Conservation (phyloP, 2,888 invertebrate species). For the Ectobius pallidus region DNA sequence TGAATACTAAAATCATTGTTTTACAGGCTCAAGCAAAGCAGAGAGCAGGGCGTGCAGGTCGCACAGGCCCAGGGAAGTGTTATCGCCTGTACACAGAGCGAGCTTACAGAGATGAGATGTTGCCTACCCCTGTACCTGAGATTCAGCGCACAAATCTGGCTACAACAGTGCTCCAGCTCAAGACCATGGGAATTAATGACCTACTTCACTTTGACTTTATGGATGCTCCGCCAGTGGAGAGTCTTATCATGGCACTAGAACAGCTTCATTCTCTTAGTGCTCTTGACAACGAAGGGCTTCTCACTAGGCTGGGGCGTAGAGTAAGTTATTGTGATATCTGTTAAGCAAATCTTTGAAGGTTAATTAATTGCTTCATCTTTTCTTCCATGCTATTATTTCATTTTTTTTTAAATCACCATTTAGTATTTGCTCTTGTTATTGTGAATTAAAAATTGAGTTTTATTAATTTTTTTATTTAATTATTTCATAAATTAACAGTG, state of each 20-base stretch:
- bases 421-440: too few relatives aligned
- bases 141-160: constrained; percentile 98
- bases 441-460: too few relatives aligned
- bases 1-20: not conserved
- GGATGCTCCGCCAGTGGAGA: constrained; percentile 99
- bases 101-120: constrained; percentile 98
- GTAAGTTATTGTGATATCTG: too few relatives aligned
- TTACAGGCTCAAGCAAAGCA: constrained; percentile 93
- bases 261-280: constrained; percentile 96
- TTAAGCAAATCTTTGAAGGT: too few relatives aligned
- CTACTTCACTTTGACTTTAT: constrained; percentile 98
- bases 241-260: constrained; percentile 96
- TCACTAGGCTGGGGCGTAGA: constrained; percentile 80
- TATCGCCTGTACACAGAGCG: constrained; percentile 97
- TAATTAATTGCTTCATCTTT: too few relatives aligned
- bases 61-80: constrained; percentile 97
- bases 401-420: too few relatives aligned
- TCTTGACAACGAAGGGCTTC: constrained; percentile 90
- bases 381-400: too few relatives aligned
- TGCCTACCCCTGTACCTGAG: constrained; percentile 97
- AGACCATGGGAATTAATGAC: constrained; percentile 99
- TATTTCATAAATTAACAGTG: too few relatives aligned
- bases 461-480: too few relatives aligned
- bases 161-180: constrained; percentile 90
- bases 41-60: constrained; percentile 93